Evolutionary conservation across 1,140 invertebrate species (phyloP).

Genomic region (Leptopilina clavipes): DNA sequence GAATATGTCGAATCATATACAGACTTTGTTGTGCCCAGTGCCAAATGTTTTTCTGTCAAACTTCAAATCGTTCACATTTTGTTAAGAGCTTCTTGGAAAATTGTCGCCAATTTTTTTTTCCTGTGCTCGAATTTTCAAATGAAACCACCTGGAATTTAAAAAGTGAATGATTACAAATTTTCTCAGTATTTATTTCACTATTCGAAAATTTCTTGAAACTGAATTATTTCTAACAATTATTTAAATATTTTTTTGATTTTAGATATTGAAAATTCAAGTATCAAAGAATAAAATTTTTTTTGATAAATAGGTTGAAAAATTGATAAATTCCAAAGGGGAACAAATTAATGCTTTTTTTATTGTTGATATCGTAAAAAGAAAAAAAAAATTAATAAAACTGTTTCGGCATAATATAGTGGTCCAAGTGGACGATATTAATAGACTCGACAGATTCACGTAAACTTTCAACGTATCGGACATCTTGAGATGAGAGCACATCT

Average conservation of each 20-base stretch:
- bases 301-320: neutral
- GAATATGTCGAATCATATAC: neutral
- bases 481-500: neutral
- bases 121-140: neutral
- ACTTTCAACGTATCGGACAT: constrained; percentile 19
- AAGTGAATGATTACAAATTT: neutral
- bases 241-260: no score
- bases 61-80: neutral
- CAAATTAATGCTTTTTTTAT: neutral
- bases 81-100: neutral
- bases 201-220: no score
- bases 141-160: neutral
- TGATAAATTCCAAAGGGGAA: neutral
- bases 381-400: neutral
- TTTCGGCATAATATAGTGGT: constrained; percentile 16
- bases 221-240: no score
- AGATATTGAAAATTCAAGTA: no score
- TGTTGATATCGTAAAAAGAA: neutral
- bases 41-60: constrained; percentile 24
- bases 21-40: constrained; percentile 9
- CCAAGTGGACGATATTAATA: constrained; percentile 29
- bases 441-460: constrained; percentile 26
- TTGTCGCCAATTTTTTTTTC: neutral
- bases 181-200: no score
- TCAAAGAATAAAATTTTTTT: no score